Conservation (phyloP, 2,797 vertebrate genomes). For the Apodemus agrarius region DNA sequence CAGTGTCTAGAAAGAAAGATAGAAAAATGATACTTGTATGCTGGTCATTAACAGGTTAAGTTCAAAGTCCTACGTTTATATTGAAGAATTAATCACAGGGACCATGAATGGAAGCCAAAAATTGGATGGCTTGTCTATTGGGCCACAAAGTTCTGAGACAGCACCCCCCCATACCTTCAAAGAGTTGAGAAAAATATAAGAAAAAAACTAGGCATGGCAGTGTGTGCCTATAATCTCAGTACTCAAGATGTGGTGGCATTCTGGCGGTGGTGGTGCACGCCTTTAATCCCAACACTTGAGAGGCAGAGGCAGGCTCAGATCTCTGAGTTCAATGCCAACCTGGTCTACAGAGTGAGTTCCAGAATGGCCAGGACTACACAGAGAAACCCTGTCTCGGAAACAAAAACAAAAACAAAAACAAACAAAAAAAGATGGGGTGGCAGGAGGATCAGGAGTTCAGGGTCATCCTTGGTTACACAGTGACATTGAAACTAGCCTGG, state of each 20-base stretch:
- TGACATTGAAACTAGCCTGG: background rate
- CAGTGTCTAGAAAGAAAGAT: background rate
- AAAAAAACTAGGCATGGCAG: background rate
- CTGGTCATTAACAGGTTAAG: background rate
- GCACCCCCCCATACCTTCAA: no score
- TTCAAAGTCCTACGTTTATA: background rate
- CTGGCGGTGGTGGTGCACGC: no score
- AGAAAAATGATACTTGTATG: background rate
- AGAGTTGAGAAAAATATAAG: background rate
- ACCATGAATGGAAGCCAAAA: background rate
- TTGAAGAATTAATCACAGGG: background rate
- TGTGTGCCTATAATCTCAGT: background rate
- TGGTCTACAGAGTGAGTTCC: no score
- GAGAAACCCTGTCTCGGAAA: no score
- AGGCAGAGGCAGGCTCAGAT: no score
- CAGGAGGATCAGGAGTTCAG: background rate
- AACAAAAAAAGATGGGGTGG: no score
- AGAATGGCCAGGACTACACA: no score
- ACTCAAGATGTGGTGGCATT: background rate
- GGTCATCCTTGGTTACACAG: background rate
- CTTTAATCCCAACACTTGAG: no score
- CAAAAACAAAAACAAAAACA: no score
- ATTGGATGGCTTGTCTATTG: background rate
- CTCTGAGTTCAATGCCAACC: no score
- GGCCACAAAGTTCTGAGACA: background rate